phyloP scores from a whole-genome alignment of 1,140 invertebrate genomes.

The Conus ventricosus region DNA sequence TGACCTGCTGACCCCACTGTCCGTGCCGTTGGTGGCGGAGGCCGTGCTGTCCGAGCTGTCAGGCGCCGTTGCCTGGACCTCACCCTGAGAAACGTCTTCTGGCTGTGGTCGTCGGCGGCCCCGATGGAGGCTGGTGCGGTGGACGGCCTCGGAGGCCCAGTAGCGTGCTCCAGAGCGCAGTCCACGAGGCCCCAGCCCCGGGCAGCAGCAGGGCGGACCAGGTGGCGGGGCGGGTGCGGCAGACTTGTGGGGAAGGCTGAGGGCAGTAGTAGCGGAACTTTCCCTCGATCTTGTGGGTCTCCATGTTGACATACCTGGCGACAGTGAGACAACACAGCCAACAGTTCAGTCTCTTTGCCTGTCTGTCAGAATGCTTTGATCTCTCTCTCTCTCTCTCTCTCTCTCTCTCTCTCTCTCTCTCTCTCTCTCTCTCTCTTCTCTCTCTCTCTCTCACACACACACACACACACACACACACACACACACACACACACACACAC shows the following conservation, averaged over 20 bases:
- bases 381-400: not conserved
- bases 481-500: not conserved
- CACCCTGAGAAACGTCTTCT: not conserved
- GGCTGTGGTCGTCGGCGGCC: not conserved
- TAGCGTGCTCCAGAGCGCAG: conserved; percentile 19
- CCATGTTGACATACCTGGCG: conserved; percentile 26
- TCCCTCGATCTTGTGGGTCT: conserved; percentile 28
- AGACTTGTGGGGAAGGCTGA: conserved; percentile 13
- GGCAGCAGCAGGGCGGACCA: conserved; percentile 29
- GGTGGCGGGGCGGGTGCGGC: not conserved
- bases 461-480: too few relatives aligned
- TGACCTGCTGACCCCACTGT: not conserved
- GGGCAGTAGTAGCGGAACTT: conserved; percentile 7
- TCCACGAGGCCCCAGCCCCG: conserved; percentile 36
- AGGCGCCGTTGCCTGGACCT: too few relatives aligned
- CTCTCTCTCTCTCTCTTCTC: not conserved
- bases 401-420: conserved; percentile 6
- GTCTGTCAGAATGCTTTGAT: not conserved
- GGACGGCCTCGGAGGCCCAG: not conserved
- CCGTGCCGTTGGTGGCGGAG: not conserved
- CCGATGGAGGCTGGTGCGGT: not conserved
- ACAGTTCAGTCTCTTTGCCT: too few relatives aligned
- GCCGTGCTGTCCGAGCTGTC: not conserved
- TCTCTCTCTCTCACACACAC: too few relatives aligned
- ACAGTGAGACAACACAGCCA: too few relatives aligned